Conservation (phyloP, 2,888 invertebrate species). For the Phyllotreta striolata region DNA sequence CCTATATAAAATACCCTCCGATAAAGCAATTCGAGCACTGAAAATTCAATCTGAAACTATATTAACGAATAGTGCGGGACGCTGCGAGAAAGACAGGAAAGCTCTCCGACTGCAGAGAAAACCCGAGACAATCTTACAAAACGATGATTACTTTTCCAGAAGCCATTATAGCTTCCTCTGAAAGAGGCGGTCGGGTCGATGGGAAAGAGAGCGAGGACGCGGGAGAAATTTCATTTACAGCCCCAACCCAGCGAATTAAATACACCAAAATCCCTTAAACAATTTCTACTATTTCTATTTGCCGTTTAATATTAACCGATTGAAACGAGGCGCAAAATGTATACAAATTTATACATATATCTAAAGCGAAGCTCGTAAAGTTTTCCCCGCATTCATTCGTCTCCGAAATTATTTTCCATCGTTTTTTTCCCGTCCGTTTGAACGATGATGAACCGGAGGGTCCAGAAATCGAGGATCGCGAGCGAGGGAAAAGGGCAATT, state of each 20-base stretch:
- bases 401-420: not conserved
- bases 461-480: constrained; percentile 21
- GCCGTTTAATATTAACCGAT: too few species aligned
- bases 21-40: not conserved
- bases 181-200: not conserved
- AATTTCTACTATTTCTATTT: too few species aligned
- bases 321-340: too few species aligned
- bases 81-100: not conserved
- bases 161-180: constrained; percentile 9
- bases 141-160: constrained; percentile 17
- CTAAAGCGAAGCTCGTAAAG: too few species aligned
- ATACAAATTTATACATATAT: too few species aligned
- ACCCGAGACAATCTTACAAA: constrained; percentile 16
- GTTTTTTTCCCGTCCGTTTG: not conserved
- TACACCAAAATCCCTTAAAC: too few species aligned
- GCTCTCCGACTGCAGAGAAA: not conserved
- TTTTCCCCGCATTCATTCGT: too few species aligned
- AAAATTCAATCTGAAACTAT: constrained; percentile 16
- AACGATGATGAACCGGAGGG: constrained; percentile 8
- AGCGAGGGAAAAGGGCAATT: constrained; percentile 29
- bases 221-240: too few species aligned
- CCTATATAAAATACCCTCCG: not conserved
- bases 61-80: constrained; percentile 18
- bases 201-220: too few species aligned
- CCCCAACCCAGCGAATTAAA: too few species aligned